Conservation (phyloP, 2,113 vertebrate genomes). For the Cyanoderma ruficeps region DNA sequence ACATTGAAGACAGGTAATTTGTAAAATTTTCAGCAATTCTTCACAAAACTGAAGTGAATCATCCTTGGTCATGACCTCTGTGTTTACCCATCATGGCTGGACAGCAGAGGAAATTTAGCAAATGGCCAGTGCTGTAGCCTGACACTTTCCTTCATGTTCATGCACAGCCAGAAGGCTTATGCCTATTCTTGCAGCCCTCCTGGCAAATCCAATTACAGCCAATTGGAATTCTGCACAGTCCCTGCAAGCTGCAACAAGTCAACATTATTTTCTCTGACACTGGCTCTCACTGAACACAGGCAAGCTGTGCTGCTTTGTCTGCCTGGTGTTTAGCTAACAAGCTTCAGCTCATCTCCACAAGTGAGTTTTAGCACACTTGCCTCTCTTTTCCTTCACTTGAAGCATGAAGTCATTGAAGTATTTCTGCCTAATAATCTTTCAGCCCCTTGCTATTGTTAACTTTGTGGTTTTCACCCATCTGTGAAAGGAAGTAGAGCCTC, state of each 20-base stretch:
- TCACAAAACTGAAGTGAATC: not conserved
- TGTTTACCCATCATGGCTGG: not conserved
- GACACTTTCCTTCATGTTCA: not conserved
- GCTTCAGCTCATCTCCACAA: conserved; percentile 64
- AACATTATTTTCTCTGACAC: conserved; percentile 50
- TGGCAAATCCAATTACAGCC: not conserved
- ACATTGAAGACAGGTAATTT: not conserved
- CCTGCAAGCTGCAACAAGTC: conserved; percentile 73
- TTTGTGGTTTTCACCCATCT: not conserved
- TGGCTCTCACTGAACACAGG: conserved; percentile 51
- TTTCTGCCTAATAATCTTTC: not conserved
- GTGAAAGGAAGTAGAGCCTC: not conserved
- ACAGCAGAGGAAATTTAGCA: not conserved
- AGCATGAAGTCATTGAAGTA: not conserved
- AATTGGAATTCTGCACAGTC: not conserved
- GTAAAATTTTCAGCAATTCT: not conserved
- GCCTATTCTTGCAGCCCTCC: not conserved
- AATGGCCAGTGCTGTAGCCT: not conserved
- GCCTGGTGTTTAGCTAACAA: conserved; percentile 70
- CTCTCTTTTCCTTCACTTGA: not conserved
- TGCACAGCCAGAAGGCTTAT: not conserved
- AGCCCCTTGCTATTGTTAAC: not conserved
- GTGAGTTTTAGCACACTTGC: conserved; percentile 41
- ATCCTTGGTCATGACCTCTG: not conserved
- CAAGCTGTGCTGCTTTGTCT: conserved; percentile 39